phyloP scores from a whole-genome alignment of 2,888 invertebrate genomes.

The Scelioninae gen. 1 region DNA sequence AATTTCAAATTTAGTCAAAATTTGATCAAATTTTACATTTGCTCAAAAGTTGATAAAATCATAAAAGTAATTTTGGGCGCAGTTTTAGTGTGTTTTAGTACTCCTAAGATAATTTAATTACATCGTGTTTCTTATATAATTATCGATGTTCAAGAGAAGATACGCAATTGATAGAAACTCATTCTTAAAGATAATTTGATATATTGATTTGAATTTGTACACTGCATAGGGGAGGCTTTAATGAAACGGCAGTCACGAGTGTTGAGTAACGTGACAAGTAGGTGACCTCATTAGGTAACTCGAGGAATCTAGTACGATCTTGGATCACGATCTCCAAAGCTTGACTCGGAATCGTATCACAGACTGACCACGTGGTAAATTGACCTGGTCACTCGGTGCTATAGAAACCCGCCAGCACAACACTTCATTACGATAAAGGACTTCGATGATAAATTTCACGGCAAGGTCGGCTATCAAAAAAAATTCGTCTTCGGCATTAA shows the following conservation, averaged over 20 bases:
- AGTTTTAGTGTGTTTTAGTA: too few species aligned
- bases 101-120: too few species aligned
- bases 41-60: neutral
- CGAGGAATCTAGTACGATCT: conserved; percentile 72
- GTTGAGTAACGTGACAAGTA: conserved; percentile 71
- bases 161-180: conserved; percentile 31
- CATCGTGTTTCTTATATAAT: conserved; percentile 1
- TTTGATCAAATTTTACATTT: too few species aligned
- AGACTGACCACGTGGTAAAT: conserved; percentile 82
- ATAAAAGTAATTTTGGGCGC: too few species aligned
- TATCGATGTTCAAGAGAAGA: conserved; percentile 16
- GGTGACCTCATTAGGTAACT: conserved; percentile 68
- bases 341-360: conserved; percentile 65
- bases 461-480: conserved; percentile 76
- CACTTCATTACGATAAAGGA: conserved; percentile 73
- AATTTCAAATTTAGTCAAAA: too few species aligned
- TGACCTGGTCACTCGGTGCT: conserved; percentile 83
- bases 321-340: conserved; percentile 66
- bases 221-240: conserved; percentile 42
- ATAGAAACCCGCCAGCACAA: conserved; percentile 81
- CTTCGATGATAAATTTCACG: conserved; percentile 76
- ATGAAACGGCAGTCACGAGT: conserved; percentile 68
- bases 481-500: conserved; percentile 11
- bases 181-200: conserved; percentile 41
- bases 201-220: conserved; percentile 56